phyloP scores from a whole-genome alignment of 2,888 invertebrate genomes.

The Pecten maximus region DNA sequence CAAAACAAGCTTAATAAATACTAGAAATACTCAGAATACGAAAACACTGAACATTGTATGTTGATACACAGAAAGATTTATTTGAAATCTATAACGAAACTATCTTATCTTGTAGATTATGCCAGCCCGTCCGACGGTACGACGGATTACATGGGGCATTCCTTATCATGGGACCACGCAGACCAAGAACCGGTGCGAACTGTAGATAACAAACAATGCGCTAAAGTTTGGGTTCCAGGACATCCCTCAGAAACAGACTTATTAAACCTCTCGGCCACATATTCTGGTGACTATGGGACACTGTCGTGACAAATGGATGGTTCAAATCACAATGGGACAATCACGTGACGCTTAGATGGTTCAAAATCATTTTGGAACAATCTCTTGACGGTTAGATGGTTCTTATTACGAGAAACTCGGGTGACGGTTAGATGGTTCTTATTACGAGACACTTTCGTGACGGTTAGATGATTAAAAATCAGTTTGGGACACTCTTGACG shows the following conservation, averaged over 20 bases:
- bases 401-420: too few relatives aligned
- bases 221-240: slow-evolving; percentile 94
- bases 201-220: slow-evolving; percentile 91
- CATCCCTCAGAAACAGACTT: slow-evolving; percentile 71
- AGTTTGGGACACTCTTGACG: too few relatives aligned
- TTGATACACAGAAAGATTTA: too few relatives aligned
- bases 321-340: neutral
- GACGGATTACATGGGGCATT: slow-evolving; percentile 85
- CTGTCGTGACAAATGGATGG: neutral
- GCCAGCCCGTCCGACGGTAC: slow-evolving; percentile 28
- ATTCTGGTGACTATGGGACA: slow-evolving; percentile 50
- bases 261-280: slow-evolving; percentile 66
- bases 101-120: slow-evolving; percentile 49
- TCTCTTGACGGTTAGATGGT: too few relatives aligned
- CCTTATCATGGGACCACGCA: slow-evolving; percentile 92
- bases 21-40: too few relatives aligned
- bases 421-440: too few relatives aligned
- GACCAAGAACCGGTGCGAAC: slow-evolving; percentile 85
- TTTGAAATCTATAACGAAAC: neutral
- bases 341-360: neutral
- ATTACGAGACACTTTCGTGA: too few relatives aligned
- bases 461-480: too few relatives aligned
- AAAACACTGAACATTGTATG: too few relatives aligned
- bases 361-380: neutral
- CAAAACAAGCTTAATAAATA: too few relatives aligned